Base-by-base conservation (phyloP, 2,113 vertebrate species). In the Bos javanicus region DNA sequence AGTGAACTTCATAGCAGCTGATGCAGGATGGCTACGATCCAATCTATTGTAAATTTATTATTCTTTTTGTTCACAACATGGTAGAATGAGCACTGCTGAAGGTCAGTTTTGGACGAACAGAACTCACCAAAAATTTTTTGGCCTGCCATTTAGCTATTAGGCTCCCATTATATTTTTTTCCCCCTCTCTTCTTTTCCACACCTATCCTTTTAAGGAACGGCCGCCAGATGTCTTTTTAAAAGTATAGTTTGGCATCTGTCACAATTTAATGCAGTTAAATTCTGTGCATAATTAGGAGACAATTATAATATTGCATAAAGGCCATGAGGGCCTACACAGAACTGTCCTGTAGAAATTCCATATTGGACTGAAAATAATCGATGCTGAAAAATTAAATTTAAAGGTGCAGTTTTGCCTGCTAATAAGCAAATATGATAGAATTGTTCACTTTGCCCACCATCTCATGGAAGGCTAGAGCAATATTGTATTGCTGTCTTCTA, bases 321-420 rank as follows among this genome's bases (percentile, higher is more conserved):
- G 54, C 26, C 57, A 83, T 17, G 52, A 93, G 6, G 28, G 46
- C 46, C 59, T 97, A 93, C 74, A 93, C 15, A 95, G 80, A 96
- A 83, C 52, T 85, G 4, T 85, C 57, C 54, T 94, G 6, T 54
- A 93, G 93, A 56, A 36, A 95, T 94, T 91, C 62, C 23, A 92
- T 33, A 83, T 46, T 87, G 71, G 19, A 93, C 74, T 93, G n/a
- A 95, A 97, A 94, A 89, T 87, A 97, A 82, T 93, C 56, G 43
- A 36, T 57, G 30, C 46, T 90, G 85, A 89, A 97, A 95, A 71
- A 46, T 67, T 88, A 64, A 56, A 90, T 33, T 85, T 86, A 93
- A 59, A 88, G 33, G 7, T 78, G 30, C 3, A 84, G 10, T 87
- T 96, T 92, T 39, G 11, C 59, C 36, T 87, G 28, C 14, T 94